Base-by-base conservation (phyloP, 2,888 invertebrate species). In the Apamea crenata region DNA sequence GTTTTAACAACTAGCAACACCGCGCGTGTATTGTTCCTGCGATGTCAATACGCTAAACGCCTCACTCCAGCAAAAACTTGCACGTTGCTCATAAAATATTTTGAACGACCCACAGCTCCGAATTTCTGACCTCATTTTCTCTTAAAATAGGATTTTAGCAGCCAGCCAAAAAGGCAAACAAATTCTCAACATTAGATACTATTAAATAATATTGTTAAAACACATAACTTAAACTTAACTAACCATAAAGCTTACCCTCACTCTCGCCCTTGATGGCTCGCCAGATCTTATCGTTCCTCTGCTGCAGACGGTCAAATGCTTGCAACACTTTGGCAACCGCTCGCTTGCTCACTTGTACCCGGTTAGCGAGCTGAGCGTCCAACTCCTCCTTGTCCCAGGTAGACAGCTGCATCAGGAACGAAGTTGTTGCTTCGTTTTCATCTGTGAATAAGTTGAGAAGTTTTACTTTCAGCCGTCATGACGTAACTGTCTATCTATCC, bases 361-460 rank as follows among this genome's bases (percentile, higher is more conserved):
- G 97, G 96, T 99, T 99, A 0, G 99, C 99, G 61, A 99, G 97
- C 95, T 99, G 99, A 88, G 99, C 99, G 91, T 99, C 99, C 77
- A 99, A 96, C 93, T 99, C 99, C 92, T 99, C 99, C 92, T 99
- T 99, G 94, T 99, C 99, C 99, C 99, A 99, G 0, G 99, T 99
- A 1, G 99, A 99, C 65, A 99, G 95, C 93, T 99, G 99, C 96
- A 99, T 98, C 68, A 99, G 97, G 95, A 99, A 99, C 12, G 99
- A 99, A 16, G 99, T 99, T 16, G 99, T 99, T 0, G 99, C 99
- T 96, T 99, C 99, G 95, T 99, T 99, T 95, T 99, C 99, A 97
- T 99, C 99, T 99, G 92, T 67, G 96, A 95, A 75, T 3, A 87
- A 56, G 4, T 25, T 65, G 16, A 32, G 25, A 83, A 25, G 7